Evolutionary conservation across 2,797 vertebrate species (phyloP).

Genomic region (Anisognathus igniventris): DNA sequence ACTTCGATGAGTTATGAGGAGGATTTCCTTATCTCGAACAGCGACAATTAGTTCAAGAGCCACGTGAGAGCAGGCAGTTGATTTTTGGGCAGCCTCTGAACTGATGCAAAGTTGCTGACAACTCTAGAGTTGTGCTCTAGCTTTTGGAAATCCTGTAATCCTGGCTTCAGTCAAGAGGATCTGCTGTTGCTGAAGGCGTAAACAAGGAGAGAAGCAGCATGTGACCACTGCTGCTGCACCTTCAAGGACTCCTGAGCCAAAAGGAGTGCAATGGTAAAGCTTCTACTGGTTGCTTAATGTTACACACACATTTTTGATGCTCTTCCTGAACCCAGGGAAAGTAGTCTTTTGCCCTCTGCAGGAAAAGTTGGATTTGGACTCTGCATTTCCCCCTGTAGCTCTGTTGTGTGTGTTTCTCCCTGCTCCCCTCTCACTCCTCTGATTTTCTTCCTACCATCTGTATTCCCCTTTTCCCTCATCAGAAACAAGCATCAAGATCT

Average conservation of each 20-base stretch:
- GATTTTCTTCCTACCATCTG: slow-evolving; percentile 53
- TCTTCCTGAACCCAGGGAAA: background rate
- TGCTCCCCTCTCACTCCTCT: background rate
- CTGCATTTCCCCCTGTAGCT: background rate
- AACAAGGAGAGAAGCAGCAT: slow-evolving; percentile 38
- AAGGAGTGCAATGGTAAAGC: rapidly evolving
- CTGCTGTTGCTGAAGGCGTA: slow-evolving; percentile 59
- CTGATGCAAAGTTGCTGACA: slow-evolving; percentile 50
- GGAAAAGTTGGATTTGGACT: background rate
- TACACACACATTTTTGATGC: background rate
- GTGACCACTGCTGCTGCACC: slow-evolving; percentile 29
- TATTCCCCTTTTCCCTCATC: slow-evolving; percentile 57
- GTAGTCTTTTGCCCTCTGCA: background rate
- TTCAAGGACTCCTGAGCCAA: background rate
- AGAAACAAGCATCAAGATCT: slow-evolving; percentile 59
- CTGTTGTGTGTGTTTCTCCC: background rate
- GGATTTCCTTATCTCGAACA: slow-evolving; percentile 34
- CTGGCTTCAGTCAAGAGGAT: slow-evolving; percentile 56
- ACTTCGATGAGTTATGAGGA: background rate
- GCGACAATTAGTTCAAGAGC: slow-evolving; percentile 40
- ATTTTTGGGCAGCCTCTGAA: slow-evolving; percentile 46
- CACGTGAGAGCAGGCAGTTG: slow-evolving; percentile 5
- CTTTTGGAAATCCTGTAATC: slow-evolving; percentile 65
- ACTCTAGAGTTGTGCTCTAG: slow-evolving; percentile 23
- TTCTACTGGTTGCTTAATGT: background rate